Base-by-base conservation (phyloP, 2,888 invertebrate species). In the Drosophila lutescens region DNA sequence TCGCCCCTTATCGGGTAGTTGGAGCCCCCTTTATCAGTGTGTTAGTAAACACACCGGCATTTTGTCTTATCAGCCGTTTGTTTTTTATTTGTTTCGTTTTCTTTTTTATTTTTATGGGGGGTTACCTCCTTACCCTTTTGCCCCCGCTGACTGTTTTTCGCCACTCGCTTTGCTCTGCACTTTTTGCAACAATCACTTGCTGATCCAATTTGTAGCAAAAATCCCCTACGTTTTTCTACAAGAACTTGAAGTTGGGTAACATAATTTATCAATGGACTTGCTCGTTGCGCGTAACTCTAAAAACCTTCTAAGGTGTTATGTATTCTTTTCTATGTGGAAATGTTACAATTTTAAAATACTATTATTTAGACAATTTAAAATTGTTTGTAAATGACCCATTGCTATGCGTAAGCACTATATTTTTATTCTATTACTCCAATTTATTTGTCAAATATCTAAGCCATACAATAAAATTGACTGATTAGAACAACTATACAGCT, bases 11-110 rank as follows among this genome's bases (percentile, higher is more conserved):
- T 82, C 88, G 63, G 61, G 20, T 13, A 13, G 13, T 41, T 66
- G 23, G 20, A 17, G 47, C n/a, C 15, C 30, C 15, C 32, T 15
- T 59, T 84, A 84, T 86, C 87, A 63, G 77, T 53, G 74, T 77
- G 67, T 54, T 76, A 54, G 75, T 75, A 79, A 85, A 77, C 61
- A 75, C 76, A 73, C 83, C 86, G 86, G 78, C 86, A 73, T 82
- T 85, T 74, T 15, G 23, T 51, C 86, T 85, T 85, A 83, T 85
- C 88, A 63, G 49, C 0, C 53, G 34, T 49, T 60, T 70, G 47
- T 50, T 61, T 74, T 68, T 50, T 40, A 38, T 50, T 72, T 65
- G 54, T 26, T 40, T 32, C 9, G 40, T 62, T 71, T 54, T 68
- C 15, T n/a, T 55, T 55, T 40, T 62, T 49, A 34, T 51, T 50